These are phyloP conservation scores for Ferrisia virgata DNA, from an alignment of 2,888 invertebrate species.

Conservation along the genomic window DNA sequence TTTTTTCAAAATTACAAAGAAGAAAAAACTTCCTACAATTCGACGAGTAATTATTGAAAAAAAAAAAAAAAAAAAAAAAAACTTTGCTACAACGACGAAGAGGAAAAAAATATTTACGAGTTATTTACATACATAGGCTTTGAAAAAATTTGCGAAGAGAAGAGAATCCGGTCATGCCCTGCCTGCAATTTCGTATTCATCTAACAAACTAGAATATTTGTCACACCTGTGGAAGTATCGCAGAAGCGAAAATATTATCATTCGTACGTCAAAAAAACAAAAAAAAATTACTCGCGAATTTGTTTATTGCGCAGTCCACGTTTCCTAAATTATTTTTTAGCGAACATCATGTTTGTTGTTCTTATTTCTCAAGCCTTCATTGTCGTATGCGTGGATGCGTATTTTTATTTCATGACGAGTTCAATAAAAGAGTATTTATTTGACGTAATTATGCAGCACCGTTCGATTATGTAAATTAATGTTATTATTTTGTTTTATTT, in stretches of 20 bases:
- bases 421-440: neutral
- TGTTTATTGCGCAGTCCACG: neutral
- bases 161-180: too few species aligned
- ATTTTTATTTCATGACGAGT: neutral
- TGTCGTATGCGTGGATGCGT: neutral
- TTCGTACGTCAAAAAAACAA: neutral
- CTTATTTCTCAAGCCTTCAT: too few species aligned
- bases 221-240: neutral
- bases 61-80: too few species aligned
- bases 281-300: neutral
- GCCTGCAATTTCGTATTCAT: too few species aligned
- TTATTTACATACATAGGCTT: too few species aligned
- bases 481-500: neutral
- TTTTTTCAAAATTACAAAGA: too few species aligned
- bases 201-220: neutral
- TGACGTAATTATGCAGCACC: neutral
- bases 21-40: too few species aligned
- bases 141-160: neutral
- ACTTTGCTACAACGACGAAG: neutral
- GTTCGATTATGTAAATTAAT: neutral
- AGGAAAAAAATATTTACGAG: neutral
- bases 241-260: neutral
- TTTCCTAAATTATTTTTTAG: neutral
- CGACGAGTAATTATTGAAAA: too few species aligned
- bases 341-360: too few species aligned